phyloP scores from a whole-genome alignment of 2,888 invertebrate species.

The Cephus pulcher region DNA sequence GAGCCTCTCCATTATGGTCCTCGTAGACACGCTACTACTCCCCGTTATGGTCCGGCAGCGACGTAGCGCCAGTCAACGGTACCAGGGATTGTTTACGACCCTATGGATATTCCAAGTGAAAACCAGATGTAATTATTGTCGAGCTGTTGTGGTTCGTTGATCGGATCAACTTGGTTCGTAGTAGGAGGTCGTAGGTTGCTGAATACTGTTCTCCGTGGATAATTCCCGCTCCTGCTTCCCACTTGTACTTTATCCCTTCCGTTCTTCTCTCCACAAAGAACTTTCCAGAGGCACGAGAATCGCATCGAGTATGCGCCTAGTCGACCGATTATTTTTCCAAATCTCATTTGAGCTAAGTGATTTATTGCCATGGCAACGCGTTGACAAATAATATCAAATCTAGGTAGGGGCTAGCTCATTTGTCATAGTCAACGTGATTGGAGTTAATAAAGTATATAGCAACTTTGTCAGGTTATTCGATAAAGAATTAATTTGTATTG shows the following conservation, averaged over 20 bases:
- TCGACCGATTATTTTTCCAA: too few relatives aligned
- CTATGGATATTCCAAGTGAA: conserved; percentile 35
- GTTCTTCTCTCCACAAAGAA: too few relatives aligned
- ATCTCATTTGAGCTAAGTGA: not conserved
- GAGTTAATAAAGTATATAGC: conserved; percentile 15
- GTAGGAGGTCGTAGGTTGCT: not conserved
- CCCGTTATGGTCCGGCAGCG: conserved; percentile 26
- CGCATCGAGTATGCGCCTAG: too few relatives aligned
- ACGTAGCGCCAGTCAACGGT: conserved; percentile 16
- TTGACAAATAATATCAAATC: conserved; percentile 19
- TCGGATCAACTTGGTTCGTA: conserved; percentile 19
- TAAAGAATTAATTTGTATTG: not conserved
- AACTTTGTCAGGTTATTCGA: not conserved
- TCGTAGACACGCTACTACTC: conserved; percentile 13
- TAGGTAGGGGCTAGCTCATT: conserved; percentile 5
- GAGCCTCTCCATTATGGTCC: too few relatives aligned
- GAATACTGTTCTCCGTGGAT: not conserved
- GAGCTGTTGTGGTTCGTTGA: conserved; percentile 16
- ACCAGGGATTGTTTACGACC: conserved; percentile 31
- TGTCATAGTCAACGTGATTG: conserved; percentile 15
- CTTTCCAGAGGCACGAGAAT: too few relatives aligned
- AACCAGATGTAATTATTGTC: conserved; percentile 36
- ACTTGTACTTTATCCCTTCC: too few relatives aligned
- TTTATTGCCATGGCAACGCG: conserved; percentile 3
- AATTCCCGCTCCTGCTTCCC: too few relatives aligned